Percentiles rank a stretch among this genome's conserved stretches.
phyloP scores from a whole-genome alignment of 2,888 invertebrate genomes.

The Arctia plantaginis region DNA sequence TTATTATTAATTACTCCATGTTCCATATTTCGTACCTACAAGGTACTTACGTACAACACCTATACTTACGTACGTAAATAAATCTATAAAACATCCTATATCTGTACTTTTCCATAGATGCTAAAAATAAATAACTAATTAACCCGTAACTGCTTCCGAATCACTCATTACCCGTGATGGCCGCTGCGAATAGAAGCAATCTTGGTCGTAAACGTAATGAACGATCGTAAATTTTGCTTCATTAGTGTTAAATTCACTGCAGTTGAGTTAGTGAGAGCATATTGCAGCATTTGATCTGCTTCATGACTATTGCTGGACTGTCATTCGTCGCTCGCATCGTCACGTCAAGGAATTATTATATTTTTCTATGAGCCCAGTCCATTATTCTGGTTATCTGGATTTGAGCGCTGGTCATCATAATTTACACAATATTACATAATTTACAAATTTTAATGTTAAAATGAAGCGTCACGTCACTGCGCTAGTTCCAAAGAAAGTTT shows the following conservation, averaged over 20 bases:
- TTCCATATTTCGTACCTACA: no score
- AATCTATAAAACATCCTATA: not conserved
- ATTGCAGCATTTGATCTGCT: not conserved
- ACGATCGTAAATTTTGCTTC: constrained; percentile 10
- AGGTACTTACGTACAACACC: no score
- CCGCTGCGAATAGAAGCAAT: not conserved
- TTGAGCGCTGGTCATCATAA: no score
- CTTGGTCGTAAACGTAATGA: constrained; percentile 1
- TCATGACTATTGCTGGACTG: not conserved
- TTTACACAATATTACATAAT: no score
- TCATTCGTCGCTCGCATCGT: not conserved
- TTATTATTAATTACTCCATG: no score
- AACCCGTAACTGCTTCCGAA: constrained; percentile 5
- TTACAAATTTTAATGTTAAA: no score
- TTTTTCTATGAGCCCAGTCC: no score
- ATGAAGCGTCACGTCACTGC: no score
- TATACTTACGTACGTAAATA: not conserved
- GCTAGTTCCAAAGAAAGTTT: no score
- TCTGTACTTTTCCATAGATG: not conserved
- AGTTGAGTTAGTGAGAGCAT: not conserved
- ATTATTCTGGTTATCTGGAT: no score
- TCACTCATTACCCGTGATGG: not conserved
- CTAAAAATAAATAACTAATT: not conserved
- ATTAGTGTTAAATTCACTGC: constrained; percentile 5
- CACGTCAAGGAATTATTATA: not conserved